Base-by-base conservation (phyloP, 2,113 vertebrate species). In the Empidonax alnorum region DNA sequence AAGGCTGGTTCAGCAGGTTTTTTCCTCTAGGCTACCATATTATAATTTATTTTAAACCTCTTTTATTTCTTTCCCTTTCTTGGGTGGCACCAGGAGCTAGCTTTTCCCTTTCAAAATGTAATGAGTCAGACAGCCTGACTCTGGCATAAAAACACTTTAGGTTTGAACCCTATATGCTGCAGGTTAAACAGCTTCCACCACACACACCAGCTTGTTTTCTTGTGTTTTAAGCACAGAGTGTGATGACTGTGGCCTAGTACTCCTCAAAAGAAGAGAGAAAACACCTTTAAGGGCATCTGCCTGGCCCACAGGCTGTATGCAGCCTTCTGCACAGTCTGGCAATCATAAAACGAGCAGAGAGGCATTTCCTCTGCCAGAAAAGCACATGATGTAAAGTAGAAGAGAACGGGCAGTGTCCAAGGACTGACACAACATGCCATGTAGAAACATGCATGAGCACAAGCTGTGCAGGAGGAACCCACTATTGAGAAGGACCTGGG, bases 391-490 rank as follows among this genome's bases (percentile, higher is more conserved):
- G 25, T 33, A 17, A 68, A 31, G 25, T 3, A 49, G 50, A 55
- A 23, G 27, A 50, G 25, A 89, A 50, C 3, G n/a, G 52, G 37
- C 63, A 66, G 20, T 0, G 0, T 35, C 30, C 6, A 5, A 61
- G 63, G 39, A 63, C 8, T 55, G 69, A 53, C 9, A 9, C 12
- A 53, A 46, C 23, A 33, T 12, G 14, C 2, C 12, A 27, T 6
- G 4, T 22, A 77, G 49, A 66, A 73, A n/a, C n/a, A 65, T 0
- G 0, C 18, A 3, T 0, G 0, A 80, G 33, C n/a, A 49, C 30
- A 69, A 71, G 33, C 12, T 55, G 13, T 28, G n/a, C 75, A 53
- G 42, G 18, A 82, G 8, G 19, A 92, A 7, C 7, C 12, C 1
- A 2, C 22, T 12, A 31, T n/a, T 39, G 33, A 46, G 41, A 87